Evolutionary conservation across 2,888 invertebrate species (phyloP).

Genomic region (Mayetiola destructor): DNA sequence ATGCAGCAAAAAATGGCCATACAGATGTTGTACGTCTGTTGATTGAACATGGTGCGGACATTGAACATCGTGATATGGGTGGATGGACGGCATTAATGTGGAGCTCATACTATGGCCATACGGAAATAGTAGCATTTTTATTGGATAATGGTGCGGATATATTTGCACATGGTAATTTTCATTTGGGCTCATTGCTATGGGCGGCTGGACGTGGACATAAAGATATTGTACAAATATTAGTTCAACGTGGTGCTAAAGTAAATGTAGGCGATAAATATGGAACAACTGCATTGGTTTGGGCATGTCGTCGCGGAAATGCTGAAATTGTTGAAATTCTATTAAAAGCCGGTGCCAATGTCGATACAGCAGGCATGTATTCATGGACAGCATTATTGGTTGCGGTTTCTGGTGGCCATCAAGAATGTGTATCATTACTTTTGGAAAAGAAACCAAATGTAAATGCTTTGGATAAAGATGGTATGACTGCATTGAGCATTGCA

Average conservation of each 20-base stretch:
- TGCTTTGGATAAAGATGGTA: conserved; percentile 90
- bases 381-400: conserved; percentile 77
- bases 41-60: conserved; percentile 67
- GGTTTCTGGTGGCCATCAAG: conserved; percentile 52
- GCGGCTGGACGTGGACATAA: conserved; percentile 84
- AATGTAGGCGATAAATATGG: conserved; percentile 94
- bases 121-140: conserved; percentile 58
- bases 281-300: conserved; percentile 93
- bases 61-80: conserved; percentile 82
- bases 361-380: conserved; percentile 93
- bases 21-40: conserved; percentile 65
- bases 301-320: conserved; percentile 77
- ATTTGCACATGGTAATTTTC: conserved; percentile 90
- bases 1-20: conserved; percentile 82
- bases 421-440: conserved; percentile 59
- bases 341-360: conserved; percentile 73
- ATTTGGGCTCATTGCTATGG: conserved; percentile 81
- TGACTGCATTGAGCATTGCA: conserved; percentile 83
- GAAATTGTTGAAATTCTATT: conserved; percentile 71
- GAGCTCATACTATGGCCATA: conserved; percentile 87
- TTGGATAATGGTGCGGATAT: conserved; percentile 82
- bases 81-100: conserved; percentile 97
- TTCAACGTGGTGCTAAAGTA: conserved; percentile 79
- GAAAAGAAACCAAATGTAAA: conserved; percentile 89
- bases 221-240: conserved; percentile 67